Evolutionary conservation across 2,888 invertebrate genomes (phyloP), one percentile per base, ranked within the genome.

Genomic region (Abrostola triplasia): DNA sequence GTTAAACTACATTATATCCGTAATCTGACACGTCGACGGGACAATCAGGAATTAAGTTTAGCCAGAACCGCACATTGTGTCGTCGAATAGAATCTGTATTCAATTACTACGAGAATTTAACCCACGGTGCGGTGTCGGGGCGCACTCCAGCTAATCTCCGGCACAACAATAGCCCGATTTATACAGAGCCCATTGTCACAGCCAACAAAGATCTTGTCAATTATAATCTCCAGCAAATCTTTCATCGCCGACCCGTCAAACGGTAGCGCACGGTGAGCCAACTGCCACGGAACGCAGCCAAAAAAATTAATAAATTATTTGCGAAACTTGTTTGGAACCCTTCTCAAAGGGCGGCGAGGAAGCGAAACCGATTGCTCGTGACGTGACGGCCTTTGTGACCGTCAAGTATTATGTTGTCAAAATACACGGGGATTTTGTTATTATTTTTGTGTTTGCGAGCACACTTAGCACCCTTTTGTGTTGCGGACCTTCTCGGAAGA

Each of bases 351-450:
- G 91, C 91, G 89, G 89, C 85, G 88, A 87, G 90, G 90, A 92
- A 92, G 88, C 90, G 92, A 93, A 92, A 90, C 93, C 93, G 92
- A 94, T 94, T 92, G 92, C 88, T 90, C 89, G 92, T 93, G 94
- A 94, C 93, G 90, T 92, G 91, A 90, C 89, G 88, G 87, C 90
- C 88, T 92, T 94, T 93, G 93, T 94, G 90, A 90, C 91, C 89
- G 87, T 88, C 87, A 88, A 92, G 93, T 93, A 93, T 94, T 94
- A 94, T 92, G 93, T 91, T 94, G 94, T 94, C 94, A 94, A 94
- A 94, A 94, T 94, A 94, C 92, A 92, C 89, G 88, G 91, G 89
- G 93, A 93, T 93, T 93, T 92, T 90, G 93, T 93, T 94, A 94
- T 94, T 94, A 94, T 94, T 94, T 92, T 92, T 92, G 91, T 93